Evolutionary conservation across 2,888 invertebrate genomes (phyloP).

Genomic region (Hyposoter dolosus): DNA sequence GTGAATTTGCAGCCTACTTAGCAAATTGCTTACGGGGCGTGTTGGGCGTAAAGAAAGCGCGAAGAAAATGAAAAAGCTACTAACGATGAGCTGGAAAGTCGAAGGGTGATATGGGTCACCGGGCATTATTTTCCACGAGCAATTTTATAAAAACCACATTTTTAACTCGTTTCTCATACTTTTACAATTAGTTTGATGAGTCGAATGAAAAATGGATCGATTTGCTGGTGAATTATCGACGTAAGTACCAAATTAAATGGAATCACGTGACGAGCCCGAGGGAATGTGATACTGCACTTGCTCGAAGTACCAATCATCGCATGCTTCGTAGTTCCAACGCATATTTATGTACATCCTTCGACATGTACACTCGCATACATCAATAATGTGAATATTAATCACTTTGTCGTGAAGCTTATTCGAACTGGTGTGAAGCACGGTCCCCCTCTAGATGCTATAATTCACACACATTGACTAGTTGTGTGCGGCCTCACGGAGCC

Average conservation of each 20-base stretch:
- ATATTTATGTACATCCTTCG: neutral
- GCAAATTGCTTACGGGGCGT: constrained; percentile 35
- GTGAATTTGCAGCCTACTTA: constrained; percentile 43
- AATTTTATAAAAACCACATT: neutral
- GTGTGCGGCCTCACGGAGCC: constrained; percentile 31
- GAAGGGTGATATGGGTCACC: constrained; percentile 37
- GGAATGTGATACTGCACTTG: constrained; percentile 15
- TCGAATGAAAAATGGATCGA: constrained; percentile 5
- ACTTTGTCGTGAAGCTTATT: constrained; percentile 38
- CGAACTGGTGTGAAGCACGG: constrained; percentile 48
- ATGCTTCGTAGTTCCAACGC: constrained; percentile 2
- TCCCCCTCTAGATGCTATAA: neutral
- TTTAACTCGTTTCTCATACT: neutral
- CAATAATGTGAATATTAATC: constrained; percentile 36
- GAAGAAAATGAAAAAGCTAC: constrained; percentile 13
- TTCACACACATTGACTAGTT: neutral
- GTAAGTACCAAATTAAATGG: neutral
- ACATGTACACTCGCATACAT: neutral
- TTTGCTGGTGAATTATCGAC: neutral
- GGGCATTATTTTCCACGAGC: neutral
- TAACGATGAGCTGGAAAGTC: neutral
- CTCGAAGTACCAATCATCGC: constrained; percentile 31
- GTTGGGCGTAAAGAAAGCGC: neutral
- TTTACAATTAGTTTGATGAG: neutral
- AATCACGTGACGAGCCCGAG: neutral